These are phyloP conservation scores for Atherix ibis DNA, from an alignment of 2,888 invertebrate genomes.

Conservation along the genomic window DNA sequence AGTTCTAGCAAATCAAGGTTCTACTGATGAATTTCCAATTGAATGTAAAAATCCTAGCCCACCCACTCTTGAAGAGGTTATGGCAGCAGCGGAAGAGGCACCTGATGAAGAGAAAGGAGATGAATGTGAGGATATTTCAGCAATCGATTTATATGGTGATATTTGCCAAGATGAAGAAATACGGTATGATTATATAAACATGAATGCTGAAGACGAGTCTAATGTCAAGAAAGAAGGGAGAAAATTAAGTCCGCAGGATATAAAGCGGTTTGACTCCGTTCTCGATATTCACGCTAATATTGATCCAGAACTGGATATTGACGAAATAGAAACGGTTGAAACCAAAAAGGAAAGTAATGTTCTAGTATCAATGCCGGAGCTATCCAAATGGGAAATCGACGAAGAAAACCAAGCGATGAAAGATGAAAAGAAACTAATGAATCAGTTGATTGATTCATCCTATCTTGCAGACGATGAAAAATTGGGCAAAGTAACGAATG, in stretches of 20 bases:
- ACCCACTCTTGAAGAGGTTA: too few species aligned
- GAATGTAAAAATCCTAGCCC: not conserved
- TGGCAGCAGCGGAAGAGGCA: not conserved
- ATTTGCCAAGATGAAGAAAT: conserved; percentile 12
- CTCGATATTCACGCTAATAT: conserved; percentile 19
- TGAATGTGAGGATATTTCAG: conserved; percentile 12
- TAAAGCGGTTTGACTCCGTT: conserved; percentile 22
- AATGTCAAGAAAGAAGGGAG: conserved; percentile 9
- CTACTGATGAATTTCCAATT: not conserved
- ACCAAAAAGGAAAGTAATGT: conserved; percentile 18
- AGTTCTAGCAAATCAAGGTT: conserved; percentile 2
- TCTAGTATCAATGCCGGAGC: conserved; percentile 57
- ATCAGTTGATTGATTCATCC: conserved; percentile 14
- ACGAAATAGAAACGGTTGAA: conserved; percentile 13
- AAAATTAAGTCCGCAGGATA: conserved; percentile 10
- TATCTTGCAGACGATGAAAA: conserved; percentile 32
- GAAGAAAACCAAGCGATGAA: conserved; percentile 38
- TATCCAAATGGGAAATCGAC: conserved; percentile 81
- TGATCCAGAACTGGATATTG: conserved; percentile 23
- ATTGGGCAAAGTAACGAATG: conserved; percentile 59
- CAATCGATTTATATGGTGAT: conserved; percentile 12
- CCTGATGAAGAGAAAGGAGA: conserved; percentile 5
- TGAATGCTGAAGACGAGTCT: not conserved
- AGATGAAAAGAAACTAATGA: conserved; percentile 28
- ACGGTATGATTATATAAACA: conserved; percentile 8